Conservation (phyloP, 2,113 vertebrate species). For the Datnioides undecimradiatus region DNA sequence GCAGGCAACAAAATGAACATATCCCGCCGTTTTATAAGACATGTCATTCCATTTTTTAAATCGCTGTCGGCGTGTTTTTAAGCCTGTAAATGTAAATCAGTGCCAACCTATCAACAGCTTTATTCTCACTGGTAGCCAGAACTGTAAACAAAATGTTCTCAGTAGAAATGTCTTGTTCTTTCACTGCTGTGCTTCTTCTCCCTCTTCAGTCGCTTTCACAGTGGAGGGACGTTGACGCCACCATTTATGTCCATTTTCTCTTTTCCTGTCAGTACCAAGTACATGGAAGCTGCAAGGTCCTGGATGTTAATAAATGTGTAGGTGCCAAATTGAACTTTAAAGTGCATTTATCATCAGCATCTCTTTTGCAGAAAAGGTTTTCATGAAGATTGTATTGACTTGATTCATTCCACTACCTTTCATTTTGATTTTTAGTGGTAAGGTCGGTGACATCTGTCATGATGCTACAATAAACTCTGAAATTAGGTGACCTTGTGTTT, state of each 20-base stretch:
- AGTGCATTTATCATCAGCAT: slow-evolving; percentile 51
- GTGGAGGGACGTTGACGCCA: background rate
- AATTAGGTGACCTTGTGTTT: slow-evolving; percentile 16
- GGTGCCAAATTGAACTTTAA: slow-evolving; percentile 73
- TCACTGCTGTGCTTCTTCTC: slow-evolving; percentile 52
- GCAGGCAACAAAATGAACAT: slow-evolving; percentile 56
- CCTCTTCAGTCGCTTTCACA: slow-evolving; percentile 18
- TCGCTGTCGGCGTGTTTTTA: slow-evolving; percentile 21
- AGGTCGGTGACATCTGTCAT: slow-evolving; percentile 44
- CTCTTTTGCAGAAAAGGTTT: slow-evolving; percentile 46
- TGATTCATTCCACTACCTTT: slow-evolving; percentile 45
- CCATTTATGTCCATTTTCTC: slow-evolving; percentile 31
- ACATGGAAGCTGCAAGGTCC: slow-evolving; percentile 52
- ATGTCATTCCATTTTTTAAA: slow-evolving; percentile 37
- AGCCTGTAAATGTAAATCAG: slow-evolving; percentile 55
- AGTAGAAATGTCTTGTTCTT: slow-evolving; percentile 47
- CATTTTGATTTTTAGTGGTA: slow-evolving; percentile 50
- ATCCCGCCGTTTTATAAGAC: slow-evolving; percentile 48
- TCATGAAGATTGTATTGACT: slow-evolving; percentile 43
- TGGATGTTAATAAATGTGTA: slow-evolving; percentile 72
- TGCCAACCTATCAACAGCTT: slow-evolving; percentile 61
- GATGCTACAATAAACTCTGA: slow-evolving; percentile 73
- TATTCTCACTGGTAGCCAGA: slow-evolving; percentile 64
- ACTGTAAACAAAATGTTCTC: slow-evolving; percentile 66
- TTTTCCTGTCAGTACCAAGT: slow-evolving; percentile 47